Evolutionary conservation across 2,113 vertebrate species (phyloP).

Genomic region (Caranx ignobilis): DNA sequence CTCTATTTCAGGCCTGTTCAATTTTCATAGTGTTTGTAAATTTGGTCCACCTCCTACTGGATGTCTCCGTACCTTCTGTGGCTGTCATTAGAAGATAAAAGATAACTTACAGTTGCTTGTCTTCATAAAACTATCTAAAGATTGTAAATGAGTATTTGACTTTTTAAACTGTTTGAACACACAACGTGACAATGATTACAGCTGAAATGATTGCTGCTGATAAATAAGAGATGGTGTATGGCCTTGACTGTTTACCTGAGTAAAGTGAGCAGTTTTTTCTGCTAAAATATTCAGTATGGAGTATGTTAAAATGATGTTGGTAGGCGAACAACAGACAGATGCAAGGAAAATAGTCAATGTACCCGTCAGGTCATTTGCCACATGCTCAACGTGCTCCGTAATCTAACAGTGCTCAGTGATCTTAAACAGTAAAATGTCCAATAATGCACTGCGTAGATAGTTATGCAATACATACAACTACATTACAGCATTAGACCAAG

Average conservation of each 20-base stretch:
- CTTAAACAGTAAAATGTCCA: neutral
- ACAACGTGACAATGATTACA: slow-evolving; percentile 10
- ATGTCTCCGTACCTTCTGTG: slow-evolving; percentile 22
- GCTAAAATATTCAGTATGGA: slow-evolving; percentile 14
- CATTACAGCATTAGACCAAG: neutral
- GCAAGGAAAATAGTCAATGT: slow-evolving; percentile 7
- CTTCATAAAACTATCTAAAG: slow-evolving; percentile 43
- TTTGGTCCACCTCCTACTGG: neutral
- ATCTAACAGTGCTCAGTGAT: neutral
- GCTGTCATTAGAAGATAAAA: slow-evolving; percentile 32
- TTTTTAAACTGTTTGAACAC: slow-evolving; percentile 15
- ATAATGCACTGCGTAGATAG: neutral
- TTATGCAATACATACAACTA: neutral
- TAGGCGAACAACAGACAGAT: slow-evolving; percentile 14
- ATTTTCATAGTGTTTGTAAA: slow-evolving; percentile 28
- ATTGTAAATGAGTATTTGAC: slow-evolving; percentile 18
- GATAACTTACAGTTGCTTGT: slow-evolving; percentile 14
- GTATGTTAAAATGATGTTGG: slow-evolving; percentile 20
- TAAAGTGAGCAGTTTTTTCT: slow-evolving; percentile 23
- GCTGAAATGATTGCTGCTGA: slow-evolving; percentile 36
- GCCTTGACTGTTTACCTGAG: slow-evolving; percentile 56
- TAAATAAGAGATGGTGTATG: slow-evolving; percentile 20
- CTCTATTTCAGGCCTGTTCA: slow-evolving; percentile 30
- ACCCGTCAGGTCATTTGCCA: slow-evolving; percentile 2
- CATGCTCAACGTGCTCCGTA: neutral